These are phyloP conservation scores for Petrocephalus schoutedeni DNA, from an alignment of 2,797 vertebrate species.

Conservation along the genomic window DNA sequence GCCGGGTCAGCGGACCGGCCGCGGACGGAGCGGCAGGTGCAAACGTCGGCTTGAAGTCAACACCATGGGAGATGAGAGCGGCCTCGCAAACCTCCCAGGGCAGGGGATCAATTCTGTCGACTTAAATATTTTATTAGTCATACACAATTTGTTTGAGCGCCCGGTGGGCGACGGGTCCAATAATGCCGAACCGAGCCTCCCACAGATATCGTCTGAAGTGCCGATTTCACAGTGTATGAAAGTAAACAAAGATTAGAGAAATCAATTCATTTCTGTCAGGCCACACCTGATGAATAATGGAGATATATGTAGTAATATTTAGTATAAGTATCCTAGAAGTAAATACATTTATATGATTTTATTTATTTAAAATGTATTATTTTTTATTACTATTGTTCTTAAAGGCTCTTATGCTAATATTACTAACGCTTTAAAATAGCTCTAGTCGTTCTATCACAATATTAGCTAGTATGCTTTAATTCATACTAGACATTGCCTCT, in stretches of 20 bases:
- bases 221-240: background rate
- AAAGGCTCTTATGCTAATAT: background rate
- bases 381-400: background rate
- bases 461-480: background rate
- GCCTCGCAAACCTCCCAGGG: background rate
- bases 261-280: background rate
- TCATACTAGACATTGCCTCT: background rate
- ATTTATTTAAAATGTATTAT: background rate
- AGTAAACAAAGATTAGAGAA: background rate
- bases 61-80: background rate
- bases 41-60: background rate
- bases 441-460: background rate
- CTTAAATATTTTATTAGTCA: conserved; percentile 18
- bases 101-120: background rate
- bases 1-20: background rate
- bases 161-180: background rate
- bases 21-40: background rate
- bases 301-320: background rate
- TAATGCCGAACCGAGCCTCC: background rate
- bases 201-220: background rate
- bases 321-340: background rate
- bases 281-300: background rate
- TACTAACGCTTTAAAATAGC: background rate
- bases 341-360: background rate
- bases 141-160: background rate